Percentiles rank a stretch among this genome's conserved stretches.
Conservation (phyloP, 2,797 vertebrate genomes). For the Phoebastria nigripes region DNA sequence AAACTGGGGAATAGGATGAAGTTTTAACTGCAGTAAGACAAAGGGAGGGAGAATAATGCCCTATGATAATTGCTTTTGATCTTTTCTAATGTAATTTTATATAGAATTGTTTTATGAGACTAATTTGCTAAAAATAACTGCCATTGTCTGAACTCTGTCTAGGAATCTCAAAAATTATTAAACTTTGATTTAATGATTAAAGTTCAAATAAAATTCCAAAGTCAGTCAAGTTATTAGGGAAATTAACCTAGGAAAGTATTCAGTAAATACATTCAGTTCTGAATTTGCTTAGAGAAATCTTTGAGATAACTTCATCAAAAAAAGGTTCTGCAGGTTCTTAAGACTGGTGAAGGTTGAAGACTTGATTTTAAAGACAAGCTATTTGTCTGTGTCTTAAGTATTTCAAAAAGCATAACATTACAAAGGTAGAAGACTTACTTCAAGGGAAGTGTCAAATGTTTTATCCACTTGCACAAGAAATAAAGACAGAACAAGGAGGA, state of each 20-base stretch:
- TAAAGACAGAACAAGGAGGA: background rate
- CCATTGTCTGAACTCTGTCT: background rate
- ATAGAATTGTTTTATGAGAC: background rate
- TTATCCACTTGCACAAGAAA: background rate
- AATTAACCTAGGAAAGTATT: background rate
- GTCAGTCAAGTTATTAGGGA: background rate
- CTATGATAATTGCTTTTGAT: background rate
- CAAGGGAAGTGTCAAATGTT: background rate
- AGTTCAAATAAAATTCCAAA: background rate
- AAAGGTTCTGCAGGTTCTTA: background rate
- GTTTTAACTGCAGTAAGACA: background rate
- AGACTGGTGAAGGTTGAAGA: background rate
- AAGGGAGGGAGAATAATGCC: background rate
- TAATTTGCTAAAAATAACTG: background rate
- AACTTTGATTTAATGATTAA: background rate
- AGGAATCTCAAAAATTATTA: background rate
- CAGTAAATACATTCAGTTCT: background rate
- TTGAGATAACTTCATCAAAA: background rate
- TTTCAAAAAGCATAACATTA: background rate
- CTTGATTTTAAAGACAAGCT: background rate
- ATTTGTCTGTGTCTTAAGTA: background rate
- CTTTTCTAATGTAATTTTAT: background rate
- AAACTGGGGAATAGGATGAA: background rate
- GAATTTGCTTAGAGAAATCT: background rate
- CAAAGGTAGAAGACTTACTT: background rate